phyloP scores from a whole-genome alignment of 2,113 vertebrate genomes.

The Elgaria multicarinata region DNA sequence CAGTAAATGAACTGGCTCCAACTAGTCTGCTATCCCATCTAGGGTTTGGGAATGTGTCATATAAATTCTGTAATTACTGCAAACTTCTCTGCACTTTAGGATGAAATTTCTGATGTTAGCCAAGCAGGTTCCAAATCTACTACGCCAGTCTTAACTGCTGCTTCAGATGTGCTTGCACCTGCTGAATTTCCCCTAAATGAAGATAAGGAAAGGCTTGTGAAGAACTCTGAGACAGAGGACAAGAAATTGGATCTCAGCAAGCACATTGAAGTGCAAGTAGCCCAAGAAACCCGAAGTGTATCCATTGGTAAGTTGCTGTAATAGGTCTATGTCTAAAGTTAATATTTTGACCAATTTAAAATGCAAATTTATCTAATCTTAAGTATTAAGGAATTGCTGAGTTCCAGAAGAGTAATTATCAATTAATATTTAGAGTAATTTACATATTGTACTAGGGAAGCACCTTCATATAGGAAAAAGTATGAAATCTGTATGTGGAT shows the following conservation, averaged over 20 bases:
- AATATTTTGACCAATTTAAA: not conserved
- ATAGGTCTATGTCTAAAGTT: not conserved
- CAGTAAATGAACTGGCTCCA: not conserved
- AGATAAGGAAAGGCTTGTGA: slow-evolving; percentile 76
- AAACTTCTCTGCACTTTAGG: slow-evolving; percentile 75
- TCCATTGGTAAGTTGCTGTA: slow-evolving; percentile 77
- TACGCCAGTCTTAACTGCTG: slow-evolving; percentile 81
- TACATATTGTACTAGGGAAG: not conserved
- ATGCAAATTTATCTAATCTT: not conserved
- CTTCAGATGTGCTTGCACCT: slow-evolving; percentile 77
- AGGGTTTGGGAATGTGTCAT: not conserved
- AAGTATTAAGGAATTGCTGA: not conserved
- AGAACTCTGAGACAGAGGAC: slow-evolving; percentile 73
- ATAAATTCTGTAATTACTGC: slow-evolving; percentile 31
- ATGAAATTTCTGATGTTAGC: slow-evolving; percentile 87
- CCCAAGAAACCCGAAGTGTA: slow-evolving; percentile 85
- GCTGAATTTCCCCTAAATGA: slow-evolving; percentile 76
- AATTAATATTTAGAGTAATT: not conserved
- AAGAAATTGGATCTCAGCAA: slow-evolving; percentile 81
- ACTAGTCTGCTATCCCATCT: not conserved
- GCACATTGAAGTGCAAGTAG: slow-evolving; percentile 81
- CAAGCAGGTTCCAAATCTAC: slow-evolving; percentile 83
- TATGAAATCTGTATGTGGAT: not conserved
- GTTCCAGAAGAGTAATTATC: not conserved
- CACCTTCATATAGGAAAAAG: not conserved